Percentiles rank a stretch among this genome's conserved stretches.
Evolutionary conservation across 2,797 vertebrate genomes (phyloP).

Genomic region (Calcarius lapponicus): DNA sequence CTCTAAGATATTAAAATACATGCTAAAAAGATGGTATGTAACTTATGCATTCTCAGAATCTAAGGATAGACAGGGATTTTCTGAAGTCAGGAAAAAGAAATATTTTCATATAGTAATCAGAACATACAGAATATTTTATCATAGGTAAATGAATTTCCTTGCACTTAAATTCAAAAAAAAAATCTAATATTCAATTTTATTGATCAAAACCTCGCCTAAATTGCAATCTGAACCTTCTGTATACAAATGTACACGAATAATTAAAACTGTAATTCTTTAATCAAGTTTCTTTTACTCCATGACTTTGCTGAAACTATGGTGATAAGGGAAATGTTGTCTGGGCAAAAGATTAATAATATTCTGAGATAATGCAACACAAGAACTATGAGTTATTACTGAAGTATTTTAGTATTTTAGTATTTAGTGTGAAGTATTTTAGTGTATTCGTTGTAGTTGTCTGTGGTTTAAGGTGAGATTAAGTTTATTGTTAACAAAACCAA

Average conservation of each 20-base stretch:
- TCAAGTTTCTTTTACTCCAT: neutral
- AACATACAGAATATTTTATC: neutral
- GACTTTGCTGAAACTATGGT: neutral
- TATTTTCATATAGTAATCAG: neutral
- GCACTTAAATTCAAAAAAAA: neutral
- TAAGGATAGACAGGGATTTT: neutral
- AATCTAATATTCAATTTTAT: neutral
- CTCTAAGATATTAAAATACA: neutral
- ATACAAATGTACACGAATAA: neutral
- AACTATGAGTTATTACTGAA: neutral
- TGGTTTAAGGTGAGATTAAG: neutral
- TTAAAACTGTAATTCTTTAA: neutral
- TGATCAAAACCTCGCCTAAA: neutral
- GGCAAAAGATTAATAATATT: neutral
- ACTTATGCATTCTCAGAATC: neutral
- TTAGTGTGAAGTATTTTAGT: neutral
- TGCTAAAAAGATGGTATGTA: neutral
- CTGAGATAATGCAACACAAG: neutral
- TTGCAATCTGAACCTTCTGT: neutral
- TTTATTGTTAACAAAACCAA: neutral
- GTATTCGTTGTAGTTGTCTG: neutral
- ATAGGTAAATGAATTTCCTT: neutral
- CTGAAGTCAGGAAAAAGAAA: neutral
- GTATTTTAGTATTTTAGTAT: no score
- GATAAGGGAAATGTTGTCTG: neutral